Conservation (phyloP, 2,888 invertebrate species). For the Rhamnusium bicolor region DNA sequence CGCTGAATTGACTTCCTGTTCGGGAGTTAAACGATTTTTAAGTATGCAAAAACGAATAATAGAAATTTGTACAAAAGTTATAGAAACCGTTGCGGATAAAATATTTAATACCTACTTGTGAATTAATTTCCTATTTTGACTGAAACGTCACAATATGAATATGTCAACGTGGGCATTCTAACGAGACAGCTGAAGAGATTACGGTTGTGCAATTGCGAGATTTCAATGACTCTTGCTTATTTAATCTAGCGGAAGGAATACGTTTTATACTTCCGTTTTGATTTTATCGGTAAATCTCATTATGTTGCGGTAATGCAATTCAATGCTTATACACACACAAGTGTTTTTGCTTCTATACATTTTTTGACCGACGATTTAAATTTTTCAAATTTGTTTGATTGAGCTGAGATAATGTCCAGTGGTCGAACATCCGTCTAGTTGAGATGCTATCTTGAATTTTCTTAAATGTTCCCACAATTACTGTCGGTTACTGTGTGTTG, state of each 20-base stretch:
- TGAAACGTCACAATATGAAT: conserved; percentile 61
- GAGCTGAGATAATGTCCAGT: not conserved
- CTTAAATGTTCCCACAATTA: not conserved
- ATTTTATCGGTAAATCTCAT: conserved; percentile 52
- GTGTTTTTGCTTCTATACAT: not conserved
- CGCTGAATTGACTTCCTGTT: conserved; percentile 63
- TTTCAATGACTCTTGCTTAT: conserved; percentile 49
- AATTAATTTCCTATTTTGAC: conserved; percentile 62
- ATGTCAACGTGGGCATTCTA: conserved; percentile 54
- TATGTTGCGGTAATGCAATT: conserved; percentile 40
- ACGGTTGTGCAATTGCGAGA: conserved; percentile 39
- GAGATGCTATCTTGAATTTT: not conserved
- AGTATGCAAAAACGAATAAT: conserved; percentile 49
- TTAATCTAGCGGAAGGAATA: conserved; percentile 51
- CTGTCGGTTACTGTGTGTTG: no score
- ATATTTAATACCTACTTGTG: conserved; percentile 48
- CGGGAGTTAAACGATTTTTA: conserved; percentile 44
- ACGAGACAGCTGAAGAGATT: conserved; percentile 43
- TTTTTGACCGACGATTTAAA: not conserved
- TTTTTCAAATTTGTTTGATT: not conserved
- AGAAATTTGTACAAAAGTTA: conserved; percentile 45
- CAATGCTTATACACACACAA: not conserved
- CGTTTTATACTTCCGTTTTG: conserved; percentile 45
- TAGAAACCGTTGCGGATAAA: conserved; percentile 43
- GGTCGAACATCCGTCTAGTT: not conserved